Conservation (phyloP, 2,888 invertebrate genomes). For the Cotesia congregata region DNA sequence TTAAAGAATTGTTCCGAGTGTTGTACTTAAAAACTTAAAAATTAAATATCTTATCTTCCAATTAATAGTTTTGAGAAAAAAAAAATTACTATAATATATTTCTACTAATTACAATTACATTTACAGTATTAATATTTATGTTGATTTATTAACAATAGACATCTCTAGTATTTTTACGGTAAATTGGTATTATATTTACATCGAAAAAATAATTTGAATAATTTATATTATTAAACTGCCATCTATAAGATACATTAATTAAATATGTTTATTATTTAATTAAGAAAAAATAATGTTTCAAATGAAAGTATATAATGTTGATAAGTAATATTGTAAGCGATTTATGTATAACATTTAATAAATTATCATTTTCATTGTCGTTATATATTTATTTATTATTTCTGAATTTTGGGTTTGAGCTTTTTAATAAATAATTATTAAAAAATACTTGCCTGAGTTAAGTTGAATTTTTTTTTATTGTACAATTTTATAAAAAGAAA, state of each 20-base stretch:
- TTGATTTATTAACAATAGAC: not conserved
- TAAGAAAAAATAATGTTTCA: not conserved
- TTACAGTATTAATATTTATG: not conserved
- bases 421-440: not conserved
- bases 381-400: too few relatives aligned
- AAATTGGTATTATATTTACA: not conserved
- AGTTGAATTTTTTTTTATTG: not conserved
- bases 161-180: too few relatives aligned
- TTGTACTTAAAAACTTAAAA: too few relatives aligned
- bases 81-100: too few relatives aligned
- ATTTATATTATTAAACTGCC: not conserved
- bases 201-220: not conserved
- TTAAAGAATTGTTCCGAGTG: too few relatives aligned
- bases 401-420: too few relatives aligned
- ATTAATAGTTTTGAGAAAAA: too few relatives aligned
- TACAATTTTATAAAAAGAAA: slow-evolving; percentile 1
- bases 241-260: not conserved
- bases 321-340: too few relatives aligned
- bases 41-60: too few relatives aligned
- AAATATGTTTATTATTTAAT: not conserved
- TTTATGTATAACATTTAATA: too few relatives aligned
- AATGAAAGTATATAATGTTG: not conserved
- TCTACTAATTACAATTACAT: slow-evolving; percentile 74
- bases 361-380: too few relatives aligned
- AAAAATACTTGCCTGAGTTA: too few relatives aligned